Evolutionary conservation across 2,797 vertebrate genomes (phyloP).

Genomic region (Cheirogaleus major): DNA sequence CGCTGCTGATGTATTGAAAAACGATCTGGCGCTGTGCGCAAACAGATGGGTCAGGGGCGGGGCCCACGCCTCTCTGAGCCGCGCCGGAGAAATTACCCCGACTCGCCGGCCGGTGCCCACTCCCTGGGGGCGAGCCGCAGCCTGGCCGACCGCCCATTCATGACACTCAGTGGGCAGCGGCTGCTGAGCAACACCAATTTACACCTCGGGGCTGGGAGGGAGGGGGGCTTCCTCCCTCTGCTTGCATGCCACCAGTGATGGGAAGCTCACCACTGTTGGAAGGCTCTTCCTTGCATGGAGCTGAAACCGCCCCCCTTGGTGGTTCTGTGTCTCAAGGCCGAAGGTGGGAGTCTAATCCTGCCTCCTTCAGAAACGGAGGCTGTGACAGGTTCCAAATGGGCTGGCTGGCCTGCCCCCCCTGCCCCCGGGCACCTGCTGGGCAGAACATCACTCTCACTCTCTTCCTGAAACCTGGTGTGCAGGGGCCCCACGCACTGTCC

Average conservation of each 20-base stretch:
- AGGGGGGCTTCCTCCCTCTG: background rate
- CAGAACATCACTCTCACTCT: background rate
- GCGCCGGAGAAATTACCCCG: background rate
- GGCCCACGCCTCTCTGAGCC: background rate
- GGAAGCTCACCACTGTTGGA: background rate
- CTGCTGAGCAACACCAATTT: too few species aligned
- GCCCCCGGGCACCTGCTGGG: rapidly evolving
- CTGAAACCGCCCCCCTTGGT: rapidly evolving
- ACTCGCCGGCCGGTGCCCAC: rapidly evolving
- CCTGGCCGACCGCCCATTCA: rapidly evolving
- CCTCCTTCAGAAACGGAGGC: background rate
- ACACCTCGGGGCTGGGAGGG: rapidly evolving
- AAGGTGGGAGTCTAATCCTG: too few species aligned
- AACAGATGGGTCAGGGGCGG: background rate
- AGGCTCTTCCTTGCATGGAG: background rate
- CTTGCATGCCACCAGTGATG: rapidly evolving
- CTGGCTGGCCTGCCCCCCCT: background rate
- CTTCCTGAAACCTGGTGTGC: rapidly evolving
- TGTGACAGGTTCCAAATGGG: rapidly evolving
- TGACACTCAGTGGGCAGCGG: background rate
- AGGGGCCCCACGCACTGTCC: rapidly evolving
- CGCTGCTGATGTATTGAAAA: background rate
- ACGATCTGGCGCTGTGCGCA: rapidly evolving
- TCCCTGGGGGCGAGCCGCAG: background rate
- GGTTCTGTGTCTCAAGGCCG: rapidly evolving